Conservation (phyloP, 2,113 vertebrate species). For the Castor canadensis region DNA sequence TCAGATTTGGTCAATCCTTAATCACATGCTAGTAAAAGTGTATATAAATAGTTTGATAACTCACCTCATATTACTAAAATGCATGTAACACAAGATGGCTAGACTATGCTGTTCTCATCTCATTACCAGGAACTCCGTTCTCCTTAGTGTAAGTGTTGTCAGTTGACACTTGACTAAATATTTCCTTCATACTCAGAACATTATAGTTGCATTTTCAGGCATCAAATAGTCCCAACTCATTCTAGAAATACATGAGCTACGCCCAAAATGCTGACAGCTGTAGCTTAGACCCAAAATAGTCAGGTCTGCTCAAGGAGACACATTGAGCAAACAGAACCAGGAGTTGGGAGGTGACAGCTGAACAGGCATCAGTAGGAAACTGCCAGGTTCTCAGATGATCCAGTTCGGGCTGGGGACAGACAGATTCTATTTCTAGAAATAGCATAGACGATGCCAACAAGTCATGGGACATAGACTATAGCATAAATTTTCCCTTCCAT, state of each 20-base stretch:
- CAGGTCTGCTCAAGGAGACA: slow-evolving; percentile 46
- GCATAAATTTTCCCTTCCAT: slow-evolving; percentile 12
- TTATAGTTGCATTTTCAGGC: slow-evolving; percentile 71
- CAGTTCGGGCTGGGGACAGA: slow-evolving; percentile 42
- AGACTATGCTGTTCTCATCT: slow-evolving; percentile 42
- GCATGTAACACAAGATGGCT: slow-evolving; percentile 62
- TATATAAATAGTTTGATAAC: slow-evolving; percentile 56
- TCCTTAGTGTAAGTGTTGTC: slow-evolving; percentile 57
- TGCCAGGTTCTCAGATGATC: slow-evolving; percentile 71
- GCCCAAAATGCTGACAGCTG: slow-evolving; percentile 73
- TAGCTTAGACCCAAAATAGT: slow-evolving; percentile 69
- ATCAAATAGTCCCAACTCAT: slow-evolving; percentile 72
- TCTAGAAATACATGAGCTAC: slow-evolving; percentile 69
- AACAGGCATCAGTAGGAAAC: slow-evolving; percentile 65
- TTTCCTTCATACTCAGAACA: slow-evolving; percentile 68
- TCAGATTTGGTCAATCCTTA: slow-evolving; percentile 65
- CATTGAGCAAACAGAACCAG: slow-evolving; percentile 50
- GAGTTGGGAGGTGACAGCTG: slow-evolving; percentile 73
- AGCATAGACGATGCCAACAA: slow-evolving; percentile 59
- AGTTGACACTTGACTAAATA: slow-evolving; percentile 76
- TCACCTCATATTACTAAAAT: slow-evolving; percentile 61
- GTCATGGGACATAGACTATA: slow-evolving; percentile 23
- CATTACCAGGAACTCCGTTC: slow-evolving; percentile 30
- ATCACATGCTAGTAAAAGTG: slow-evolving; percentile 62
- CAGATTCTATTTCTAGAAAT: slow-evolving; percentile 71